These are phyloP conservation scores for Mnemiopsis leidyi DNA, from an alignment of 37 sponge, comb jelly and placozoan genomes.

Conservation along the genomic window DNA sequence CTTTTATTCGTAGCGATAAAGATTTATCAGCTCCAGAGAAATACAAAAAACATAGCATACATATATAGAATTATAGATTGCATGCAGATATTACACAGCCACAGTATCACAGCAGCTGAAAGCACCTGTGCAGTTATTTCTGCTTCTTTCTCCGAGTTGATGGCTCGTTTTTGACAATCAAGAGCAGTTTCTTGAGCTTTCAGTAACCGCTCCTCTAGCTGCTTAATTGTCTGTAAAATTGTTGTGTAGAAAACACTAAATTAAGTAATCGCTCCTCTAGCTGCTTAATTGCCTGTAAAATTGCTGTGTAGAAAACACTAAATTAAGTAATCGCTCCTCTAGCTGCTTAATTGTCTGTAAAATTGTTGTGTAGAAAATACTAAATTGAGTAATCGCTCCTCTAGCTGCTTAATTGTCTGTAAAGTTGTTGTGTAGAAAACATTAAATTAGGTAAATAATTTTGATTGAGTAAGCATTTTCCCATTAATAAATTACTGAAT, in stretches of 20 bases:
- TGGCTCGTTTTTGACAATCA: constrained; percentile 38
- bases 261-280: background rate
- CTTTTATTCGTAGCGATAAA: too few relatives aligned
- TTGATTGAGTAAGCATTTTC: too few relatives aligned
- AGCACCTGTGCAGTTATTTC: background rate
- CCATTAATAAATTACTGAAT: too few relatives aligned
- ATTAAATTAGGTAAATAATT: too few relatives aligned
- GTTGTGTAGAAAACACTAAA: background rate
- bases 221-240: background rate
- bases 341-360: background rate
- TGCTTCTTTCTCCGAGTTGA: background rate
- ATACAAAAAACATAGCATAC: too few relatives aligned
- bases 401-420: background rate
- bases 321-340: too few relatives aligned
- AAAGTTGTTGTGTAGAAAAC: background rate
- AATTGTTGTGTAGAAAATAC: background rate
- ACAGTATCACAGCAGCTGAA: too few relatives aligned
- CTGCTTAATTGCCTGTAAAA: background rate
- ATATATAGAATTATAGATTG: too few relatives aligned
- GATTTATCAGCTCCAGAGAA: too few relatives aligned
- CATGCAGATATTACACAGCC: too few relatives aligned
- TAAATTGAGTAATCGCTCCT: too few relatives aligned
- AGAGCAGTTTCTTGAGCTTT: background rate
- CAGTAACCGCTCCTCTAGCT: background rate
- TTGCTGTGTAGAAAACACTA: background rate